Percentiles rank a stretch among this genome's conserved stretches.
Evolutionary conservation across 2,113 vertebrate species (phyloP).

Genomic region (Microtus oregoni): DNA sequence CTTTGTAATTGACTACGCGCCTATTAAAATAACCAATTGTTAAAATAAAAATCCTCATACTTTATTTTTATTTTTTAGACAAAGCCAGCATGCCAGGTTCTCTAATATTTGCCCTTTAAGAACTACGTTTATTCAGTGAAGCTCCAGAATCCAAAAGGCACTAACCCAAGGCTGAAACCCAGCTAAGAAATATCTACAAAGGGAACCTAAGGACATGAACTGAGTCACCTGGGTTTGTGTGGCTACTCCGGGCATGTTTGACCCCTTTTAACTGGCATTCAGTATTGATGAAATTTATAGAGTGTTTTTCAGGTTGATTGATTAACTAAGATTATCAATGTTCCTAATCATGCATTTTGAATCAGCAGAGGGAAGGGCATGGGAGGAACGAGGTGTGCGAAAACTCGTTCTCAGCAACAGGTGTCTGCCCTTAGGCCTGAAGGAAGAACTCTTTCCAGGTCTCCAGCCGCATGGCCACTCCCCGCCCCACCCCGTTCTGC

Average conservation of each 20-base stretch:
- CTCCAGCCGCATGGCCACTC: background rate
- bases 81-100: background rate
- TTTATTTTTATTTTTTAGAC: background rate
- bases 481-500: background rate
- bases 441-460: conserved; percentile 44
- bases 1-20: background rate
- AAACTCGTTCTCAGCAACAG: conserved; percentile 31
- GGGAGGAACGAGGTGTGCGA: background rate
- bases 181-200: background rate
- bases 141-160: background rate
- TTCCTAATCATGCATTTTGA: conserved; percentile 47
- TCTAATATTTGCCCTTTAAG: background rate
- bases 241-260: background rate
- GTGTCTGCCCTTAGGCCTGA: background rate
- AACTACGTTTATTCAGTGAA: background rate
- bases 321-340: conserved; percentile 63
- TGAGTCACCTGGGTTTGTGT: background rate
- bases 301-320: conserved; percentile 3
- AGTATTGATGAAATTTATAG: conserved; percentile 22
- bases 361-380: conserved; percentile 22
- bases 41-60: background rate
- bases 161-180: background rate
- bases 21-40: background rate
- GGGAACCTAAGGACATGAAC: background rate
- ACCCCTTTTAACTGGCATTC: background rate